Conservation (phyloP, 1,140 invertebrate species). For the Coelopa frigida region DNA sequence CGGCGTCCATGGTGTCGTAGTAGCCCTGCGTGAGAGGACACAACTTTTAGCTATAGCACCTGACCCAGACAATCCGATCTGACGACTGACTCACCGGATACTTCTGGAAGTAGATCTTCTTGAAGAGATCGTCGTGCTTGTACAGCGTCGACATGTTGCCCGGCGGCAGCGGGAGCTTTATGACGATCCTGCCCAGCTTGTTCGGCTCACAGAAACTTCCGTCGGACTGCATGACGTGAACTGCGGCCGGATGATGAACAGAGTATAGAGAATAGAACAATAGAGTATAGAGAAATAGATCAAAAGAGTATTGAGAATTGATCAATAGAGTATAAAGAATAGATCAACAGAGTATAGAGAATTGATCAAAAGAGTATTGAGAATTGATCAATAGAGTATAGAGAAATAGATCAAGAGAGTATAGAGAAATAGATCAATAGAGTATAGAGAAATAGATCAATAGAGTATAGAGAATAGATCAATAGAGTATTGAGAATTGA, state of each 20-base stretch:
- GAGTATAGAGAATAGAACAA: background rate
- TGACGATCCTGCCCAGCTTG: constrained; percentile 76
- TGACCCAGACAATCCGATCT: background rate
- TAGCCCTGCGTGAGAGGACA: constrained; percentile 61
- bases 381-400: too few relatives aligned
- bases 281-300: background rate
- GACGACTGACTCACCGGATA: constrained; percentile 58
- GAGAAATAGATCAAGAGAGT: background rate
- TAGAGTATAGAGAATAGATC: background rate
- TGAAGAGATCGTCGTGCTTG: constrained; percentile 71
- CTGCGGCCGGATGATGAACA: constrained; percentile 50
- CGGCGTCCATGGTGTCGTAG: constrained; percentile 94
- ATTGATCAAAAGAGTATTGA: background rate
- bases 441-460: background rate
- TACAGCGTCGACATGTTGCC: constrained; percentile 79
- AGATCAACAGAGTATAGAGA: background rate
- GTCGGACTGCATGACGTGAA: constrained; percentile 65
- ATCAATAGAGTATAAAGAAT: background rate
- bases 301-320: background rate
- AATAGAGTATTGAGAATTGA: background rate
- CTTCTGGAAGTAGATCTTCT: constrained; percentile 70
- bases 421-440: constrained; percentile 23
- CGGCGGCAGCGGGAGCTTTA: constrained; percentile 82
- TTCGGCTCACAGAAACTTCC: constrained; percentile 55
- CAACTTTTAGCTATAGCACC: too few relatives aligned